These are phyloP conservation scores for Butorides virescens DNA, from an alignment of 2,113 vertebrate genomes.

Conservation along the genomic window DNA sequence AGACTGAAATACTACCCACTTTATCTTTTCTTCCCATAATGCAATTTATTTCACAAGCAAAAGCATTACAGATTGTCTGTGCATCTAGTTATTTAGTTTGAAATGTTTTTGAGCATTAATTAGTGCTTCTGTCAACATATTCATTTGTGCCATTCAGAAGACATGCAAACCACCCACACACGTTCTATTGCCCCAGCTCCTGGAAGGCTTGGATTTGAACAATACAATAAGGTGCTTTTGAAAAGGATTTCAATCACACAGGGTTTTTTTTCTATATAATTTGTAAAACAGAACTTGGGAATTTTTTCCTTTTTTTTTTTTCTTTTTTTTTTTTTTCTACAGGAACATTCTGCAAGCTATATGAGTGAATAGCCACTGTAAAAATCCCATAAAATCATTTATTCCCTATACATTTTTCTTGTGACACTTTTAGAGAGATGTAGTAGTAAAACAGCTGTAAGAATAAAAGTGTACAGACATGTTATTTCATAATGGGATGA, in stretches of 20 bases:
- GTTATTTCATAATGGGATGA: conserved; percentile 18
- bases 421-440: not conserved
- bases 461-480: not conserved
- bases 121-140: not conserved
- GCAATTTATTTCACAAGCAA: not conserved
- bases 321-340: not conserved
- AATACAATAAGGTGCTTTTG: not conserved
- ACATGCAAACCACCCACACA: not conserved
- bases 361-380: not conserved
- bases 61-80: not conserved
- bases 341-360: not conserved
- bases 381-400: conserved; percentile 7
- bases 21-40: not conserved
- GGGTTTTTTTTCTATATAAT: not conserved
- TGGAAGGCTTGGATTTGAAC: not conserved
- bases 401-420: conserved; percentile 1
- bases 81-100: conserved; percentile 12
- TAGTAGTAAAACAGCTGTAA: not conserved
- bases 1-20: not conserved
- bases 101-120: conserved; percentile 29
- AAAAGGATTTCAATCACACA: not conserved
- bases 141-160: not conserved
- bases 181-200: not conserved
- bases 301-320: no score
- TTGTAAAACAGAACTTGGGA: not conserved